Conservation (phyloP, 2,888 invertebrate species). For the Rhagophthalmus giganteus region DNA sequence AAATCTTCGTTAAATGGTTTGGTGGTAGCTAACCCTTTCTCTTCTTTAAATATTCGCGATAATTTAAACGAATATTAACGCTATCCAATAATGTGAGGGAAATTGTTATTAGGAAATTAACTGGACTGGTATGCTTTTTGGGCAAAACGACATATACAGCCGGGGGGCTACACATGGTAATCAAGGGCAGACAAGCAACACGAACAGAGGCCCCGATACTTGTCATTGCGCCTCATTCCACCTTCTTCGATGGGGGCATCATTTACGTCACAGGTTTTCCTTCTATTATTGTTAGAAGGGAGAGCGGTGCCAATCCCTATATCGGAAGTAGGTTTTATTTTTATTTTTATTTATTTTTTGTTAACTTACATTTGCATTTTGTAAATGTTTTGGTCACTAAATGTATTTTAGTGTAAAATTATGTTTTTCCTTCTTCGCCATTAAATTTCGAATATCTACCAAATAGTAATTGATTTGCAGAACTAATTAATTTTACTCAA, state of each 20-base stretch:
- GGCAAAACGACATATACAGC: constrained; percentile 75
- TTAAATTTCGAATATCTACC: too few relatives aligned
- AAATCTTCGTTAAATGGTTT: background rate
- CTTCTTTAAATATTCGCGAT: background rate
- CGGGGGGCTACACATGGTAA: constrained; percentile 75
- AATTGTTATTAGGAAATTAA: constrained; percentile 37
- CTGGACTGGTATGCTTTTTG: constrained; percentile 64
- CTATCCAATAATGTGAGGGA: constrained; percentile 1
- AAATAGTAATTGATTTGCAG: constrained; percentile 57
- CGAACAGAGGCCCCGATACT: constrained; percentile 82
- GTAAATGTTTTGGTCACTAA: constrained; percentile 35
- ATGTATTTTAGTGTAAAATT: background rate
- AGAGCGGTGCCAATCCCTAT: constrained; percentile 77
- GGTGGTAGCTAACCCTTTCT: constrained; percentile 5
- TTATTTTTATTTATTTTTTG: constrained; percentile 21
- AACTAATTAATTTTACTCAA: constrained; percentile 90
- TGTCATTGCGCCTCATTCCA: constrained; percentile 86
- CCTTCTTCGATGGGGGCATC: constrained; percentile 85
- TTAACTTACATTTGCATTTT: constrained; percentile 1
- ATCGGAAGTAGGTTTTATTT: constrained; percentile 77
- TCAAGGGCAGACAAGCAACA: constrained; percentile 75
- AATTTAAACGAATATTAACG: background rate
- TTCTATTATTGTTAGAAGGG: constrained; percentile 80
- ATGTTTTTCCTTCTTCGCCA: background rate
- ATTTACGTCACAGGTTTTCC: constrained; percentile 82